A percentile compares a stretch with the other conserved stretches of the same genome.
Conservation (phyloP, 2,797 vertebrate genomes). For the Lepidocolaptes lacrymiger region DNA sequence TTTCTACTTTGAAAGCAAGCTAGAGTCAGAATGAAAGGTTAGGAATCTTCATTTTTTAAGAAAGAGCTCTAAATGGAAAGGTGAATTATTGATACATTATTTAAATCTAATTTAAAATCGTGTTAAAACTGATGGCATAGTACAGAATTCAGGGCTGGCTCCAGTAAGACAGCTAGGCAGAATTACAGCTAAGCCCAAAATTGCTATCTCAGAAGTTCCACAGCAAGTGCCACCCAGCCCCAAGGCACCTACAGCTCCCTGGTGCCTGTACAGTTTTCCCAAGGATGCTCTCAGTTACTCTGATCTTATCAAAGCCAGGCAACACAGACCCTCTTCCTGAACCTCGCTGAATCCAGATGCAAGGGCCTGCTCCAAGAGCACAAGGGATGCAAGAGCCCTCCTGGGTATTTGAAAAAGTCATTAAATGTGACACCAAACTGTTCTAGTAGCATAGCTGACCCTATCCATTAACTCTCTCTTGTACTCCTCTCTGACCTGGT, state of each 20-base stretch:
- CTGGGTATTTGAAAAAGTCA: not conserved
- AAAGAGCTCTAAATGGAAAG: not conserved
- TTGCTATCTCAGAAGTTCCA: constrained; percentile 18
- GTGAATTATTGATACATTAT: not conserved
- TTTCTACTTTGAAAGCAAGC: constrained; percentile 24
- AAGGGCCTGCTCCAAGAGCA: not conserved
- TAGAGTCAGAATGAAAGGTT: not conserved
- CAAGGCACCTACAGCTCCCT: constrained; percentile 4
- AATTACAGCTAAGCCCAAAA: constrained; percentile 53
- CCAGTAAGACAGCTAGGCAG: not conserved
- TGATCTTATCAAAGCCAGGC: not conserved
- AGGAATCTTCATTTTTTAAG: not conserved
- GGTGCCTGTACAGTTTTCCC: not conserved
- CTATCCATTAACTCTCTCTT: not conserved
- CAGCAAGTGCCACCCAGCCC: constrained; percentile 8
- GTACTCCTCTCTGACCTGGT: not conserved
- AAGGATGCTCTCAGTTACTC: not conserved
- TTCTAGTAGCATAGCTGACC: not conserved
- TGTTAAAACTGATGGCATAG: not conserved
- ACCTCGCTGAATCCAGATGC: not conserved
- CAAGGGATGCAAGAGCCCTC: not conserved
- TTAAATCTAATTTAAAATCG: not conserved
- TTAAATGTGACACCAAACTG: fast-evolving
- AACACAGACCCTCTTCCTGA: not conserved
- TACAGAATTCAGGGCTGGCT: not conserved